Conservation (phyloP, 2,113 vertebrate species). For the Aspidoscelis tigris region DNA sequence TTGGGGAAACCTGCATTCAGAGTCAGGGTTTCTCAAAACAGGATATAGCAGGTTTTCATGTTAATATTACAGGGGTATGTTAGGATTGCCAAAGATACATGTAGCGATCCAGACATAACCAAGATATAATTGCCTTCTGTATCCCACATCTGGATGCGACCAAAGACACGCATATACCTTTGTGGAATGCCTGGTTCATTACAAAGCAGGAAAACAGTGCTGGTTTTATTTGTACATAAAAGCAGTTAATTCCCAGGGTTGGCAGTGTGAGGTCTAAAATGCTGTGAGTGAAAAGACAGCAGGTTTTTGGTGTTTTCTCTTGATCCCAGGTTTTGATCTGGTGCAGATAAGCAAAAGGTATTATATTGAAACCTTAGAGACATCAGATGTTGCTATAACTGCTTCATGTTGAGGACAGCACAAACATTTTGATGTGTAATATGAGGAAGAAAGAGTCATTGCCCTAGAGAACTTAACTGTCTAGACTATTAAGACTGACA, state of each 20-base stretch:
- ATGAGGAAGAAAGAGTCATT: not conserved
- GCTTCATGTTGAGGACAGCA: not conserved
- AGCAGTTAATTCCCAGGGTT: not conserved
- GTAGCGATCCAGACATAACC: too few species aligned
- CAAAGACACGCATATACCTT: not conserved
- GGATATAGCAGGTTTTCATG: too few species aligned
- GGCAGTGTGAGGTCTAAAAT: not conserved
- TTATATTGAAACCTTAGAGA: not conserved
- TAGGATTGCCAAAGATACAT: too few species aligned
- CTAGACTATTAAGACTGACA: not conserved
- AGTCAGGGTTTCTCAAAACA: too few species aligned
- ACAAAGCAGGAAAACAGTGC: not conserved
- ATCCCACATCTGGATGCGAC: not conserved
- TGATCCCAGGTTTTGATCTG: not conserved
- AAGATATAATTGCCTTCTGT: not conserved
- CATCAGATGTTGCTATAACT: not conserved
- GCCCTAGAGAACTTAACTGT: not conserved
- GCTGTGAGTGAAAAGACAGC: not conserved
- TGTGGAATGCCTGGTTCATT: not conserved
- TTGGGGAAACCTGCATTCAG: too few species aligned
- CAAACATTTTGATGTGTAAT: not conserved
- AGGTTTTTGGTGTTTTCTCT: not conserved
- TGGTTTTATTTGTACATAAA: not conserved
- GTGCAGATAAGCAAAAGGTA: not conserved
- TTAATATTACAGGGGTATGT: too few species aligned